Base-by-base conservation (phyloP, 2,113 vertebrate genomes). In the Cavia porcellus region DNA sequence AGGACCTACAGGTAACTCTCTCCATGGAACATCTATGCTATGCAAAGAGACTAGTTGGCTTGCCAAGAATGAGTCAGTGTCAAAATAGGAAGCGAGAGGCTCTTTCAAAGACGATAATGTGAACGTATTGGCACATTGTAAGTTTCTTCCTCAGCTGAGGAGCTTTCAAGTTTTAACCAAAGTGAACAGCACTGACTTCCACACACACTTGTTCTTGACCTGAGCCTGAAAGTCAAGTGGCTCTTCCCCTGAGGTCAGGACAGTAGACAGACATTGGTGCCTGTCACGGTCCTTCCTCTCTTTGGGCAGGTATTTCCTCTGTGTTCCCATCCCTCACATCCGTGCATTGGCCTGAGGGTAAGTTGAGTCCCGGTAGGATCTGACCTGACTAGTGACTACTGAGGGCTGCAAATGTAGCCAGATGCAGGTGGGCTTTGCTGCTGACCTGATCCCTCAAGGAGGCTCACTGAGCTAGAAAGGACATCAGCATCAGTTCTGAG, bases 241-340 rank as follows among this genome's bases (percentile, higher is more conserved):
- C 19, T 59, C 68, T 30, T 42, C 12, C 42, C 52, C 13, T 0
- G 13, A 30, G 20, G 57, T 38, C 28, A 7, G 62, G 57, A 45
- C 2, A 61, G 61, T 70, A 15, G n/a, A 68, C 15, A 42, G 45
- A 25, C 0, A 0, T 28, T 24, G n/a, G 7, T 61, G 84, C 61
- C 52, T 28, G 28, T 38, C 88, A 28, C 35, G 3, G 22, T 15
- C n/a, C 57, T 52, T 50, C 52, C 61, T 52, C 25, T 62, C 61
- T 42, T 6, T 0, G 1, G 1, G 7, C 32, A n/a, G 17, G 10
- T 11, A 62, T 50, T 6, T 0, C 25, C 57, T 30, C 30, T 38
- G 20, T 7, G 6, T 13, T 32, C 17, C 7, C 6, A 7, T 4
- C 7, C 55, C 66, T 24, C 19, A 42, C 1, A 2, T 22, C 38